Evolutionary conservation across 2,888 invertebrate species (phyloP), one percentile per base, ranked within the genome.

Genomic region (Apodemia mormo): DNA sequence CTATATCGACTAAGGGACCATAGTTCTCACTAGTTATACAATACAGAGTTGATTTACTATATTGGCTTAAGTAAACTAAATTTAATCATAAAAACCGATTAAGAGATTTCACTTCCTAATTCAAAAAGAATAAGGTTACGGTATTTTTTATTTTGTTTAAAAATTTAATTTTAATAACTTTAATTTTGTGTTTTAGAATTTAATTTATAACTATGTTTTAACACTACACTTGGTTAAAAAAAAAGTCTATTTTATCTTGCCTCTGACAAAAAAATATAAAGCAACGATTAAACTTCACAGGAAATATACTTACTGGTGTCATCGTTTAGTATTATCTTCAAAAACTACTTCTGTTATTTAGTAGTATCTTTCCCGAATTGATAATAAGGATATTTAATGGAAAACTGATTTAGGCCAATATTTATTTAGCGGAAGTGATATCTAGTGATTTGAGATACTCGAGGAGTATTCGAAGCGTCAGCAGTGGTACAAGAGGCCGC

Each of bases 371-470:
- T 71, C 71, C 73, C 71, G 69, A 68, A 33, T n/a, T 52, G 52
- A 40, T 12, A 65, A 9, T 4, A 37, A 64, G 29, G 43, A 33
- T 68, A 43, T 65, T 70, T 72, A 67, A 65, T 52, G 56, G 66
- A 70, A 68, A n/a, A 64, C 76, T 74, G 75, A 71, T 49, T 67
- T 71, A 70, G 70, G 74, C 72, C 73, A 67, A 71, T 72, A 76
- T 75, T 75, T 79, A 79, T 65, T 75, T 75, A 74, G 76, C 77
- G 66, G 73, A 76, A 74, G 78, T 77, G 77, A 82, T 82, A 82
- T 85, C 85, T 77, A 89, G 85, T 72, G 90, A 89, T 80, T 89
- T 89, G 84, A 90, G 87, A 82, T 85, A 86, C 83, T 89, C 90
- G 81, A 88, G 86, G 77, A 87, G 85, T 77, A 86, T 88, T 73